Base-by-base conservation (phyloP, 2,888 invertebrate species). In the Melanophora roralis region DNA sequence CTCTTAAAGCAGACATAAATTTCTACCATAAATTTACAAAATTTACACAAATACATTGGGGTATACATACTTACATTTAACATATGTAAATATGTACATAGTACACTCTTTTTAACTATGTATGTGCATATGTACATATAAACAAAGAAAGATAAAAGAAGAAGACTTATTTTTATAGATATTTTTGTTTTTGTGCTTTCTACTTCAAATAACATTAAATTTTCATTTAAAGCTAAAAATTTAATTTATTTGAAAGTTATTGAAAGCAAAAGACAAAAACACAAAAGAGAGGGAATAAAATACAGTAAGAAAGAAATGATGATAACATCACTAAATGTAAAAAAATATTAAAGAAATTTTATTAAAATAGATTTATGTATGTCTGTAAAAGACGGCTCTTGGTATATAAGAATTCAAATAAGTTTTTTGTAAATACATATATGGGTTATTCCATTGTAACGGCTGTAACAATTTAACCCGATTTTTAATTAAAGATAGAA, bases 151-250 rank as follows among this genome's bases (percentile, higher is more conserved):
- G 23, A 32, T 19, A 45, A 5, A 23, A 40, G 38, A 59, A 12
- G 21, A 19, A 21, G 38, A 23, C 38, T 57, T 57, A 38, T 21
- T 36, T 38, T 57, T 57, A 59, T n/a, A 40, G 40, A 21, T n/a
- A 8, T 23, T 40, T 49, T 53, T 47, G n/a, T 60, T 16, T 19
- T 65, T 11, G 6, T 14, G 38, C 23, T 65, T 68, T 68, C 59
- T 47, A 34, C 53, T 45, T 65, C 53, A 68, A 55, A 73, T 49
- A 68, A 73, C 73, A 78, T 73, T 73, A 62, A 78, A 78, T 62
- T 78, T 73, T 73, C 55, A 78, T 78, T 72, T 73, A 73, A 68
- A 67, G 72, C 40, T 32, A 23, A 45, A 51, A 69, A 69, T 60
- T 59, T 49, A 49, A 71, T 38, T 32, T 55, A 67, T 55, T 49